These are phyloP conservation scores for Trichonephila clavata DNA, from an alignment of 1,140 invertebrate species.

Conservation along the genomic window DNA sequence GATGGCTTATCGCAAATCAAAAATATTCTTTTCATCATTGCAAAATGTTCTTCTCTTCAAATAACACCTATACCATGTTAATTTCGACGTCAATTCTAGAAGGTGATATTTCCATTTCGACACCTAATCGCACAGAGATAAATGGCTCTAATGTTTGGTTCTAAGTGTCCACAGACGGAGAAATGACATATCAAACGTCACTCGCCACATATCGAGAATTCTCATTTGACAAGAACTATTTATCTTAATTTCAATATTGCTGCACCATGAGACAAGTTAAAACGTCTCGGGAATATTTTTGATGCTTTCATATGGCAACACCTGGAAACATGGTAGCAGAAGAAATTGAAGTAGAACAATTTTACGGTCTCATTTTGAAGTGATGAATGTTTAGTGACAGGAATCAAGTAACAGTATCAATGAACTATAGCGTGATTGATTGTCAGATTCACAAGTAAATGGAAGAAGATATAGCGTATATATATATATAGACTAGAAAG, in stretches of 20 bases:
- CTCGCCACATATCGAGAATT: neutral
- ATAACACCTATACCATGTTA: no score
- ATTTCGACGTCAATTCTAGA: neutral
- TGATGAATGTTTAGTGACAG: constrained; percentile 38
- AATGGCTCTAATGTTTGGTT: constrained; percentile 6
- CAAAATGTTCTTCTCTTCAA: no score
- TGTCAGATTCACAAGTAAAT: constrained; percentile 16
- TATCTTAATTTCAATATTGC: constrained; percentile 21
- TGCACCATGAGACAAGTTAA: neutral
- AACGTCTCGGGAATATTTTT: neutral
- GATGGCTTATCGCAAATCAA: no score
- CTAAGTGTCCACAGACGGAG: neutral
- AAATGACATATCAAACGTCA: constrained; percentile 27
- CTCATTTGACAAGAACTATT: constrained; percentile 29
- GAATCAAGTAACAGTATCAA: constrained; percentile 30
- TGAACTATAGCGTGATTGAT: constrained; percentile 25
- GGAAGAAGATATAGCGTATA: constrained; percentile 7
- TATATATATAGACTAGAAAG: neutral
- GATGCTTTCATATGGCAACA: neutral
- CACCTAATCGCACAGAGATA: constrained; percentile 3
- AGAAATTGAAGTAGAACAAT: constrained; percentile 1
- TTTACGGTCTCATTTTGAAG: neutral
- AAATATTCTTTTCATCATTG: no score
- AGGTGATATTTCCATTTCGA: neutral
- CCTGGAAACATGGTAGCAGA: constrained; percentile 16